Evolutionary conservation across 2,113 vertebrate genomes (phyloP).

Genomic region (Hiodon tergisus): DNA sequence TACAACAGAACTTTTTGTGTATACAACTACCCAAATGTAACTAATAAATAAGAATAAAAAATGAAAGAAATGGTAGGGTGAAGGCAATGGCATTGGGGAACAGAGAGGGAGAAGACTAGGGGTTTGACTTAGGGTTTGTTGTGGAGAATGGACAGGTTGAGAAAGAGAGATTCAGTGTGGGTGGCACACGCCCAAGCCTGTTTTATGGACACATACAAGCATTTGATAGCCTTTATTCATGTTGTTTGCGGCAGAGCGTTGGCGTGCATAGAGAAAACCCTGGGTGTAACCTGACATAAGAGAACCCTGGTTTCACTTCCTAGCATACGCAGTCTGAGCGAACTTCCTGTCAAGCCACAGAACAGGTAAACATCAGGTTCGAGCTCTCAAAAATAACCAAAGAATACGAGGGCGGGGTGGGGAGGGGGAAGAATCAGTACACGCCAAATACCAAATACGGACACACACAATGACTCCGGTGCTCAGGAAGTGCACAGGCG

Average conservation of each 20-base stretch:
- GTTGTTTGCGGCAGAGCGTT: too few relatives aligned
- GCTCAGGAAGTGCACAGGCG: too few relatives aligned
- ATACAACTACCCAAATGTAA: neutral
- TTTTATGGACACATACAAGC: too few relatives aligned
- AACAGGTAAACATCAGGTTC: slow-evolving; percentile 25
- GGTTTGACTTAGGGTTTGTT: too few relatives aligned
- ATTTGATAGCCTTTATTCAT: too few relatives aligned
- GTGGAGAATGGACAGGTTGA: too few relatives aligned
- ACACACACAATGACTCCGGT: neutral
- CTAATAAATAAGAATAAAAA: slow-evolving; percentile 6
- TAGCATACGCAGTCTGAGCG: slow-evolving; percentile 20
- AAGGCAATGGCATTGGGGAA: neutral
- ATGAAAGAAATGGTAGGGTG: slow-evolving; percentile 16
- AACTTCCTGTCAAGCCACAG: slow-evolving; percentile 51
- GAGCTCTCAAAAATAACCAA: slow-evolving; percentile 39
- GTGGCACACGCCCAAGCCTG: too few relatives aligned
- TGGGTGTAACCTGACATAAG: slow-evolving; percentile 34
- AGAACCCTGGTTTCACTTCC: slow-evolving; percentile 44
- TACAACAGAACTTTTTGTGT: too few relatives aligned
- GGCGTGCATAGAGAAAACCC: neutral
- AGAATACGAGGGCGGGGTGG: too few relatives aligned
- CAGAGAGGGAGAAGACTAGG: too few relatives aligned
- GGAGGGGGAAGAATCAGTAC: neutral
- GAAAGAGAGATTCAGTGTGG: too few relatives aligned
- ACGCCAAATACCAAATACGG: neutral